A percentile compares a stretch with the other conserved stretches of the same genome.
phyloP scores from a whole-genome alignment of 2,888 invertebrate species.

The Trypoxylon attenuatum region DNA sequence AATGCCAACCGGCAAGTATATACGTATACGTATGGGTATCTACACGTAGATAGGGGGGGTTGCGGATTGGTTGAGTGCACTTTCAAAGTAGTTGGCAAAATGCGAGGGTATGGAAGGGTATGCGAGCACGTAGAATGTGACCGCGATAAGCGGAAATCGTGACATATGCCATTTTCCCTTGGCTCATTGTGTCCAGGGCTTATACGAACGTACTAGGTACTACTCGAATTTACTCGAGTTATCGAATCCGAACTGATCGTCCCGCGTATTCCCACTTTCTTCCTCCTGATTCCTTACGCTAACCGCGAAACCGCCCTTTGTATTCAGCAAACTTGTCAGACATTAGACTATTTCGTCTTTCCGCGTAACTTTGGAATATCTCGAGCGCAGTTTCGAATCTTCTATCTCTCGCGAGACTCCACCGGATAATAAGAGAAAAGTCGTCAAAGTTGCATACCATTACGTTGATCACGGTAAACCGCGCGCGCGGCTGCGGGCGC shows the following conservation, averaged over 20 bases:
- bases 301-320: conserved; percentile 16
- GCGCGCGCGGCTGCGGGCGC: background rate
- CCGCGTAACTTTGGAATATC: background rate
- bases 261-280: too few species aligned
- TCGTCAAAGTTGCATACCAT: background rate
- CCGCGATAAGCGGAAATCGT: conserved; percentile 52
- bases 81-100: conserved; percentile 54
- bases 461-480: background rate
- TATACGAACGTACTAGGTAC: conserved; percentile 4
- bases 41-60: conserved; percentile 18
- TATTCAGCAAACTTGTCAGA: background rate
- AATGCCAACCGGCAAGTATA: conserved; percentile 36
- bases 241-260: conserved; percentile 42
- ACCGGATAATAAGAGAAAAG: background rate
- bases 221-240: too few species aligned
- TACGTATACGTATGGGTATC: background rate
- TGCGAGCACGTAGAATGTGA: conserved; percentile 16
- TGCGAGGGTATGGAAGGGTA: conserved; percentile 30
- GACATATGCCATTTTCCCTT: conserved; percentile 49
- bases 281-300: conserved; percentile 13
- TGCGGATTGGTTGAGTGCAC: conserved; percentile 45
- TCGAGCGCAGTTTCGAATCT: background rate
- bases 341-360: conserved; percentile 8
- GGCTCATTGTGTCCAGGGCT: conserved; percentile 3
- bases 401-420: background rate